Evolutionary conservation across 2,888 invertebrate genomes (phyloP).

Genomic region (Epistrophe eligans): DNA sequence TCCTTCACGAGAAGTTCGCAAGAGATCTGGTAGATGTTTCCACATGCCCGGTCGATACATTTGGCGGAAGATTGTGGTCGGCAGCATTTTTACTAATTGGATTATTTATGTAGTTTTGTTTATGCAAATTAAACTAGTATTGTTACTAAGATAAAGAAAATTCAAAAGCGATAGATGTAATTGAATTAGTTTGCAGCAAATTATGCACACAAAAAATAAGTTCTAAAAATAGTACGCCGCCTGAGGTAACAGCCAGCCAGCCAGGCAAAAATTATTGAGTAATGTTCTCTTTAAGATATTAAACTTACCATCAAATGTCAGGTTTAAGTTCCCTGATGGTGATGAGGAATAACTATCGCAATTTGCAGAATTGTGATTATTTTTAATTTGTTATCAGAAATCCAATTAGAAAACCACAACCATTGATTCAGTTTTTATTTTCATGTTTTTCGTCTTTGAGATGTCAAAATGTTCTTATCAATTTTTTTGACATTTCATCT

Average conservation of each 20-base stretch:
- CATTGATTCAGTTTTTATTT: slow-evolving; percentile 3
- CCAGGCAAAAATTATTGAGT: slow-evolving; percentile 11
- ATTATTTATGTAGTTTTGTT: slow-evolving; percentile 14
- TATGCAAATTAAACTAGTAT: background rate
- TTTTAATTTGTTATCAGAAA: background rate
- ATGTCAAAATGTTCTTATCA: background rate
- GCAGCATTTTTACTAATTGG: slow-evolving; percentile 78
- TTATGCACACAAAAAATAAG: background rate
- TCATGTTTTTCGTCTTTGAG: slow-evolving; percentile 3
- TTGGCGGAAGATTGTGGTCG: slow-evolving; percentile 82
- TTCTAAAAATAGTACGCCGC: slow-evolving; percentile 64
- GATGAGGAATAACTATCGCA: background rate
- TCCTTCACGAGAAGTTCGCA: slow-evolving; percentile 78
- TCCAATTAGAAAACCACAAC: slow-evolving; percentile 3
- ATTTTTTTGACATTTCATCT: background rate
- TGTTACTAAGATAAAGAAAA: background rate
- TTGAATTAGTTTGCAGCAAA: slow-evolving; percentile 39
- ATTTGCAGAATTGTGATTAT: slow-evolving; percentile 4
- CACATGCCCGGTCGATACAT: slow-evolving; percentile 79
- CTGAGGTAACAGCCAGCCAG: slow-evolving; percentile 23
- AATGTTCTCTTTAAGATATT: background rate
- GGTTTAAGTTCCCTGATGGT: background rate
- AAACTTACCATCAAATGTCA: slow-evolving; percentile 43
- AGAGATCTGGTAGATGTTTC: slow-evolving; percentile 80
- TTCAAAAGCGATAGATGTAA: slow-evolving; percentile 7